Evolutionary conservation across 2,797 vertebrate species (phyloP).

Genomic region (Alca torda): DNA sequence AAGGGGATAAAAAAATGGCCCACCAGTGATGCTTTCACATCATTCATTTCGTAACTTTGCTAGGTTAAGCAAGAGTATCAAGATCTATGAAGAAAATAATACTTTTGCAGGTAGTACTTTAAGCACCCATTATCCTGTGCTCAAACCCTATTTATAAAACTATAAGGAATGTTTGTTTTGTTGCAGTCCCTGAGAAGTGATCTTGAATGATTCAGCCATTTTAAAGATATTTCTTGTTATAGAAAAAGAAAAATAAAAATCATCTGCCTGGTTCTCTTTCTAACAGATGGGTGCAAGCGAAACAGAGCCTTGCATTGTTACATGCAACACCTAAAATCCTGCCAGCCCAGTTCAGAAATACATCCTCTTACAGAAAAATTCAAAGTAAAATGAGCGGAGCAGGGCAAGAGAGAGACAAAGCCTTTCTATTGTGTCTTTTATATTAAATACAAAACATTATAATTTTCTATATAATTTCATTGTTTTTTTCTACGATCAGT

Average conservation of each 20-base stretch:
- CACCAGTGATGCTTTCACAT: not conserved
- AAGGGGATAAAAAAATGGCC: not conserved
- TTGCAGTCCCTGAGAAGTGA: not conserved
- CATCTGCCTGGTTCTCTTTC: not conserved
- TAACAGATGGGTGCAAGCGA: not conserved
- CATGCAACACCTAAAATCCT: not conserved
- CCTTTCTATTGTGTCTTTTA: not conserved
- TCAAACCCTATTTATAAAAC: not conserved
- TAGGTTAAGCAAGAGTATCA: not conserved
- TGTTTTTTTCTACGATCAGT: not conserved
- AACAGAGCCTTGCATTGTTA: not conserved
- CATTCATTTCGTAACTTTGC: not conserved
- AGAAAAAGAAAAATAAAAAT: not conserved
- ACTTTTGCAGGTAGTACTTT: not conserved
- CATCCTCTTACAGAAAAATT: not conserved
- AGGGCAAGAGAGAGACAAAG: not conserved
- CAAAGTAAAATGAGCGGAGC: not conserved
- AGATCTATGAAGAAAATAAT: not conserved
- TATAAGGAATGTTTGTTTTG: not conserved
- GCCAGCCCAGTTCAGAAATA: not conserved
- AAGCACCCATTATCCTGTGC: not conserved
- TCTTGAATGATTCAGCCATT: not conserved
- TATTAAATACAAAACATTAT: not conserved
- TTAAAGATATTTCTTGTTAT: not conserved
- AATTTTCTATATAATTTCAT: not conserved